Evolutionary conservation across 2,797 vertebrate species (phyloP), one percentile per base, ranked within the genome.

Genomic region (Holocentrus rufus): DNA sequence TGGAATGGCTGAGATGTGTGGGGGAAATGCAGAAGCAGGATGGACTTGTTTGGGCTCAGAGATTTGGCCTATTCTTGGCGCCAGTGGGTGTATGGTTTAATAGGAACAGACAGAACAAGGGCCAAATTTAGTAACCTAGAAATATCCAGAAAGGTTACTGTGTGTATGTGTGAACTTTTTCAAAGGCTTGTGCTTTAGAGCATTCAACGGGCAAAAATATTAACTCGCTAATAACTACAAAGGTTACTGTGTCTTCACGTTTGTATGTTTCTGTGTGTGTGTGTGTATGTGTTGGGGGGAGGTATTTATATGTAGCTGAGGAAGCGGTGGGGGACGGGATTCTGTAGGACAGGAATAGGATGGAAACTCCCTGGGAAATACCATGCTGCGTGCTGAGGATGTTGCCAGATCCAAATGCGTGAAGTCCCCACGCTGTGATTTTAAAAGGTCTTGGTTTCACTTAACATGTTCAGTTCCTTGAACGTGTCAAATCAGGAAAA

Each of bases 291-390:
- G 20, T 20, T 74, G 44, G 66, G 9, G 46, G 8, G n/a, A n/a
- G n/a, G 1, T 36, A 20, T n/a, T n/a, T 36, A 14, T 50, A 25
- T 50, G 64, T 13, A 18, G 50, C 34, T 27, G 65, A 82, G 56
- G 53, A 78, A 80, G 11, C 14, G 36, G 75, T 47, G 25, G 49
- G 42, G 68, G 57, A 20, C 30, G 60, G 54, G 72, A 66, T 62
- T 76, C 61, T 77, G 69, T 56, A 15, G 52, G 22, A 79, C 76
- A 84, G 73, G 82, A 87, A 84, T 82, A 83, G 77, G 79, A 80
- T 68, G 86, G 82, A 88, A 87, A 89, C 81, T 85, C 87, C 82
- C 83, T 18, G 55, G 68, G 81, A 87, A 88, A 82, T 83, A 81
- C 71, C 83, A 72, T 11, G 1, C 53, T 57, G 44, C 13, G 1